phyloP scores from a whole-genome alignment of 2,113 vertebrate species.

The Carlito syrichta region DNA sequence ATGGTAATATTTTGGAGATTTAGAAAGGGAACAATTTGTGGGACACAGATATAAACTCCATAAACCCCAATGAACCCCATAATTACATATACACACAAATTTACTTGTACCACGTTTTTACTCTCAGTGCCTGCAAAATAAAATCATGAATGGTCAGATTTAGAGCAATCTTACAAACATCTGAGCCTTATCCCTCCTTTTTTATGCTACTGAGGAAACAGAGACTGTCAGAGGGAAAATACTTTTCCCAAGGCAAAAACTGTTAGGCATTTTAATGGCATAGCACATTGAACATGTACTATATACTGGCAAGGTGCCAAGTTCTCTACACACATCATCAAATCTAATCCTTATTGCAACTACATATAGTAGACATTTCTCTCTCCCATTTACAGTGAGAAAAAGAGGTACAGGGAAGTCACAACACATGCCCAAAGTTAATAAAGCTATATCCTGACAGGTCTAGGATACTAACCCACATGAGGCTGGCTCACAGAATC shows the following conservation, averaged over 20 bases:
- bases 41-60: background rate
- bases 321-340: background rate
- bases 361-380: fast-evolving
- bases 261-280: background rate
- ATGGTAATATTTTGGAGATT: conserved; percentile 32
- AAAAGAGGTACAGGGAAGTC: background rate
- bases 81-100: background rate
- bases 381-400: background rate
- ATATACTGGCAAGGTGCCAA: background rate
- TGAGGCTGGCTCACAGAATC: background rate
- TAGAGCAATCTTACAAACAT: background rate
- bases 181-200: background rate
- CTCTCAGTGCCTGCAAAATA: background rate
- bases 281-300: background rate
- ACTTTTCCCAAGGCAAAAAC: background rate
- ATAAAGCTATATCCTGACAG: background rate
- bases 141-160: background rate
- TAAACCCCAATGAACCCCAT: background rate
- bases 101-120: background rate
- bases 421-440: background rate
- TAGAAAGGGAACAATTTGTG: background rate
- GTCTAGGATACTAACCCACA: background rate
- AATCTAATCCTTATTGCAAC: background rate
- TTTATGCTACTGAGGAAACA: background rate
- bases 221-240: background rate